Base-by-base conservation (phyloP, 1,140 invertebrate genomes). In the Drosophila oshimai region DNA sequence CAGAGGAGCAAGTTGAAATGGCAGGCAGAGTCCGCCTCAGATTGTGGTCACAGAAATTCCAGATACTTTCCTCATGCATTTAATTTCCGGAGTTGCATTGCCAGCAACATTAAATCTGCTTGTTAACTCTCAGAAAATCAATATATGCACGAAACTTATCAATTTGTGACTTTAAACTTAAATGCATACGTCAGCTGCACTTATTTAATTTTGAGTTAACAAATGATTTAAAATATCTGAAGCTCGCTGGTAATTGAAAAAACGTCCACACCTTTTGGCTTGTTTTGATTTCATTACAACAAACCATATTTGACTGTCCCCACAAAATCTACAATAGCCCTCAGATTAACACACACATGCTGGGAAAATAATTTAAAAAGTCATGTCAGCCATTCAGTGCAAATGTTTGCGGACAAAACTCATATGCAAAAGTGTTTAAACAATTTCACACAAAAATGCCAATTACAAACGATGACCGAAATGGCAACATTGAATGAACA, bases 341-440 rank as follows among this genome's bases (percentile, higher is more conserved):
- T 3, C 10, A 29, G 45, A 13, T 10, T 12, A 39, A 17, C 44
- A 26, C 20, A 20, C 39, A 42, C 17, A 13, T 6, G 18, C 26
- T 47, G 15, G n/a, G 39, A 6, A 53, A 46, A 76, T 64, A 76
- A 39, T 39, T 54, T 9, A 15, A 61, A 75, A 76, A 70, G 45
- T 42, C 34, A 57, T 36, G 49, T 24, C 13, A 13, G 26, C 26
- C 37, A 34, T 20, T 36, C 57, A 42, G 39, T 39, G 55, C 7
- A 42, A 61, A 18, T 51, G 29, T 36, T 64, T 51, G 60, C n/a
- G 60, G 13, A 10, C 45, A 47, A 71, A 46, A 69, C 49, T 70
- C 34, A 50, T 61, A 67, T 57, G 24, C 36, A 70, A 55, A 55
- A 62, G 64, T 47, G 39, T 62, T 70, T 75, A 61, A 75, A 55